Conservation (phyloP, 2,113 vertebrate species). For the Phycodurus eques region DNA sequence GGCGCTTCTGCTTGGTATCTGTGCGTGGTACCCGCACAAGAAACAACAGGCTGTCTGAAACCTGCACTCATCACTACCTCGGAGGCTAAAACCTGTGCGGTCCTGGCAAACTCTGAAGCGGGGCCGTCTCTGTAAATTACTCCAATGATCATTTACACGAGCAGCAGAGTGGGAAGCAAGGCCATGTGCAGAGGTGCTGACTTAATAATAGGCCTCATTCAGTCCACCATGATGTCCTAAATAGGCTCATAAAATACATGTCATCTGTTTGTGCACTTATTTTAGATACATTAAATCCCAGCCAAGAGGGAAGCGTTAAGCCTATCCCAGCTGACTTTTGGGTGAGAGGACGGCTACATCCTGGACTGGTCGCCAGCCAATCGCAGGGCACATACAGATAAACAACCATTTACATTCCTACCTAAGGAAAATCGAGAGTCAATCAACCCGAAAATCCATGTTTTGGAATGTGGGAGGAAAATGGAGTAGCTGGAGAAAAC, state of each 20-base stretch:
- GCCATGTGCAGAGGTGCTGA: constrained; percentile 31
- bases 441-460: too few relatives aligned
- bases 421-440: too few relatives aligned
- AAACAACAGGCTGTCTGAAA: constrained; percentile 75
- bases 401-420: too few relatives aligned
- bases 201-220: constrained; percentile 15
- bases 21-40: constrained; percentile 65
- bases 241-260: constrained; percentile 28
- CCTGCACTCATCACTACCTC: constrained; percentile 71
- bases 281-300: neutral
- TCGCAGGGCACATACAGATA: too few relatives aligned
- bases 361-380: too few relatives aligned
- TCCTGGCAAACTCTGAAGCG: constrained; percentile 39
- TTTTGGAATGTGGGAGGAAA: too few relatives aligned
- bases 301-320: neutral
- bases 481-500: too few relatives aligned
- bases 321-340: too few relatives aligned
- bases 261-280: neutral
- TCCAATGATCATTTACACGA: constrained; percentile 33
- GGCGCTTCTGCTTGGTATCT: constrained; percentile 59
- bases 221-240: constrained; percentile 28
- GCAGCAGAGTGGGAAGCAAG: constrained; percentile 15
- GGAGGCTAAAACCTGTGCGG: constrained; percentile 69
- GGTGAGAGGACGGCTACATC: too few relatives aligned
- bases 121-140: constrained; percentile 51